phyloP scores from a whole-genome alignment of 2,888 invertebrate genomes.

The Tachina fera region DNA sequence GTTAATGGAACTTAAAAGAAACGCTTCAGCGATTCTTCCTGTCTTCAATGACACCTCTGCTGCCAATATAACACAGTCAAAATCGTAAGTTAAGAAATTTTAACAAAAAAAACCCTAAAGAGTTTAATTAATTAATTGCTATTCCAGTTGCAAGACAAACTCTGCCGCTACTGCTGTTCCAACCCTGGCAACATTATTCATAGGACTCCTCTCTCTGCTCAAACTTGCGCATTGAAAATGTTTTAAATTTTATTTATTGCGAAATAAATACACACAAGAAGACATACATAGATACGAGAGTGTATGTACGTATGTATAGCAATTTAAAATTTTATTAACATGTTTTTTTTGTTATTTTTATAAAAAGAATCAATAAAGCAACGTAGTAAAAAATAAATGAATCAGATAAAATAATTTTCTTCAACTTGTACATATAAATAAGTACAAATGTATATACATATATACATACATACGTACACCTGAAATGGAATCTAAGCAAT shows the following conservation, averaged over 20 bases:
- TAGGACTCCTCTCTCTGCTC: constrained; percentile 32
- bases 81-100: constrained; percentile 29
- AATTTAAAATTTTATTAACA: not conserved
- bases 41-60: constrained; percentile 31
- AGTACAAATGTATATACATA: no score
- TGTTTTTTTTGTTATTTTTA: not conserved
- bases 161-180: constrained; percentile 57
- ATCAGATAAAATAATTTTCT: not conserved
- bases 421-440: no score
- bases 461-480: no score
- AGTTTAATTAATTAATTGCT: not conserved
- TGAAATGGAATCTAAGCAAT: not conserved
- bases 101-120: not conserved
- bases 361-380: not conserved
- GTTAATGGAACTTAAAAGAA: constrained; percentile 32
- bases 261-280: no score
- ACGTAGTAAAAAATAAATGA: not conserved
- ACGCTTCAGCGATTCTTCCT: constrained; percentile 28
- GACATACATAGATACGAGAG: not conserved
- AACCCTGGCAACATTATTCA: constrained; percentile 42
- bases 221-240: constrained; percentile 39
- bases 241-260: not conserved
- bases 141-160: constrained; percentile 49
- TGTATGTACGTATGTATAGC: not conserved
- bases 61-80: constrained; percentile 53